Percentiles rank a stretch among this genome's conserved stretches.
phyloP scores from a whole-genome alignment of 2,888 invertebrate species.

The Drosophila mulleri region DNA sequence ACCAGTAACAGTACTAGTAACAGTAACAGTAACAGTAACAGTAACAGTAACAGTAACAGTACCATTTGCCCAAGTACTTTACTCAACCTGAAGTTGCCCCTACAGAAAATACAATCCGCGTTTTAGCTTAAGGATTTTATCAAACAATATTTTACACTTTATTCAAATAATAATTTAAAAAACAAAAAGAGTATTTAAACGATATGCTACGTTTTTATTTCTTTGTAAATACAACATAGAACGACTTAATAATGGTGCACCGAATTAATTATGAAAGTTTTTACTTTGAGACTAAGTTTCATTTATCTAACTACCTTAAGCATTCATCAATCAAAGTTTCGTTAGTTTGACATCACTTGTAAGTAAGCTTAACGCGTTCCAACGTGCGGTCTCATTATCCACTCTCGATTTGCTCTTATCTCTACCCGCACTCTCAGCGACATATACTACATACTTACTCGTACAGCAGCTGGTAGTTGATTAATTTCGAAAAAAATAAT shows the following conservation, averaged over 20 bases:
- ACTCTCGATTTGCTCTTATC: slow-evolving; percentile 33
- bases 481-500: slow-evolving; percentile 39
- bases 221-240: slow-evolving; percentile 70
- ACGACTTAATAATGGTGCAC: slow-evolving; percentile 70
- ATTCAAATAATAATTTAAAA: slow-evolving; percentile 34
- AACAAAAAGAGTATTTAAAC: slow-evolving; percentile 41
- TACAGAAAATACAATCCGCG: slow-evolving; percentile 33
- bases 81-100: slow-evolving; percentile 32
- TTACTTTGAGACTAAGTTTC: slow-evolving; percentile 63
- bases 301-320: slow-evolving; percentile 36
- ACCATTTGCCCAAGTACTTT: slow-evolving; percentile 19
- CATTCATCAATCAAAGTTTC: slow-evolving; percentile 53
- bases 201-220: slow-evolving; percentile 67
- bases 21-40: slow-evolving; percentile 35
- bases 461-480: slow-evolving; percentile 54
- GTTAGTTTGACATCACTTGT: slow-evolving; percentile 61
- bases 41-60: slow-evolving; percentile 34
- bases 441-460: slow-evolving; percentile 40
- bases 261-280: slow-evolving; percentile 59
- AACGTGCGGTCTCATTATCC: slow-evolving; percentile 46
- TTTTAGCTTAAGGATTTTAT: slow-evolving; percentile 33
- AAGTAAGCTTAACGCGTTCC: slow-evolving; percentile 64
- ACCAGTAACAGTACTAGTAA: slow-evolving; percentile 27
- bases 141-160: slow-evolving; percentile 29
- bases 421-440: slow-evolving; percentile 45